Percentiles rank a stretch among this genome's conserved stretches.
Conservation (phyloP, 2,797 vertebrate genomes). For the Anisognathus igniventris region DNA sequence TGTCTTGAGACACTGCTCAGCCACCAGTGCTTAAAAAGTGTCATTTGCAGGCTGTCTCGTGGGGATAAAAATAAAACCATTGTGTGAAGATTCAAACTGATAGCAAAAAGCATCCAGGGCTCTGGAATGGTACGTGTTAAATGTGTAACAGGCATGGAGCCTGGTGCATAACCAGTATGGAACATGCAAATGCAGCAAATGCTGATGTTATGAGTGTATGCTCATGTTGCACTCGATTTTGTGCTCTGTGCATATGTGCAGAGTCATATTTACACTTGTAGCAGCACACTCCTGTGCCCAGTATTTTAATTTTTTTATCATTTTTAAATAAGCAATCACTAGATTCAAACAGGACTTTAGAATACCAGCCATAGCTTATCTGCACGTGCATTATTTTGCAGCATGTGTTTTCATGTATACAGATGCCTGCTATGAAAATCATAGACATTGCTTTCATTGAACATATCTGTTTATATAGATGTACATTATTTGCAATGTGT, state of each 20-base stretch:
- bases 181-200: background rate
- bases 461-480: background rate
- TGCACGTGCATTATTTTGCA: background rate
- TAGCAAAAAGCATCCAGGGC: background rate
- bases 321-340: background rate
- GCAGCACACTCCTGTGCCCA: background rate
- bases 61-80: background rate
- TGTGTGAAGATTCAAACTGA: background rate
- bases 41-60: background rate
- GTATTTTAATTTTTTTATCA: background rate
- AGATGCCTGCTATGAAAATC: background rate
- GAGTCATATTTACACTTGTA: background rate
- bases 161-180: background rate
- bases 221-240: background rate
- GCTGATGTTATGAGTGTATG: background rate
- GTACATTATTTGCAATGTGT: background rate
- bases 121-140: background rate
- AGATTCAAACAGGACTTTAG: rapidly evolving
- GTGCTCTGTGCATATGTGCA: background rate
- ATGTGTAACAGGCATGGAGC: background rate
- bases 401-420: background rate
- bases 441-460: background rate
- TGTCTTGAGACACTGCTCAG: background rate
- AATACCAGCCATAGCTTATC: background rate
- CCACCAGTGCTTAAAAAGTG: background rate